Base-by-base conservation (phyloP, 1,140 invertebrate species). In the Bombus cullumanus region DNA sequence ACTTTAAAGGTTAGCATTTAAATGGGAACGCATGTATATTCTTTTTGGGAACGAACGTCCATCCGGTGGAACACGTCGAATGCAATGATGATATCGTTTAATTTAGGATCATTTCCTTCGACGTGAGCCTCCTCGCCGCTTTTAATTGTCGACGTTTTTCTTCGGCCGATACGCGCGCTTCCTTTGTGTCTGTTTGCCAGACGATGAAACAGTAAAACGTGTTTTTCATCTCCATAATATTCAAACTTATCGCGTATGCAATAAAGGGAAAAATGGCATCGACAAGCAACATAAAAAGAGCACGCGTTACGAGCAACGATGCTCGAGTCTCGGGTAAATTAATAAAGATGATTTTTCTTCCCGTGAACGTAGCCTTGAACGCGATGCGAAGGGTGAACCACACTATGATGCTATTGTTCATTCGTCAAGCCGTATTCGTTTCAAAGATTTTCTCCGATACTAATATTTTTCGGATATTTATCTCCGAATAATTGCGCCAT, bases 1-100 rank as follows among this genome's bases (percentile, higher is more conserved):
- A 72, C 76, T 80, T 72, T 31, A 72, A 62, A 57, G 74, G 75
- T 37, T 71, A 68, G 76, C 66, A 79, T 84, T 79, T 80, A 79
- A 84, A 84, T 62, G 83, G 53, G 66, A 77, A 69, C 73, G 43
- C 73, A 1, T 57, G 73, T 41, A 31, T 75, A 47, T 74, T 75
- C 39, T 28, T 74, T 59, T 62, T 47, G 22, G 15, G 1, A 31
- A 31, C 47, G 22, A 9, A 34, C 37, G 25, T 22, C 3, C 28
- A 37, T 22, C 6, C 28, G 47, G 34, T 28, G 62, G 18, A 62
- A n/a, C 25, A 3, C 37, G 28, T 28, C 37, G 25, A 25, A 75
- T 5, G 53, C 25, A 22, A 59, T 1, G 25, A 47, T 25, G 72
- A 37, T 31, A 76, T 77, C 47, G 47, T 53, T 53, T 53, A 53